These are phyloP conservation scores for Brenthis ino DNA, from an alignment of 2,888 invertebrate species.

Conservation along the genomic window DNA sequence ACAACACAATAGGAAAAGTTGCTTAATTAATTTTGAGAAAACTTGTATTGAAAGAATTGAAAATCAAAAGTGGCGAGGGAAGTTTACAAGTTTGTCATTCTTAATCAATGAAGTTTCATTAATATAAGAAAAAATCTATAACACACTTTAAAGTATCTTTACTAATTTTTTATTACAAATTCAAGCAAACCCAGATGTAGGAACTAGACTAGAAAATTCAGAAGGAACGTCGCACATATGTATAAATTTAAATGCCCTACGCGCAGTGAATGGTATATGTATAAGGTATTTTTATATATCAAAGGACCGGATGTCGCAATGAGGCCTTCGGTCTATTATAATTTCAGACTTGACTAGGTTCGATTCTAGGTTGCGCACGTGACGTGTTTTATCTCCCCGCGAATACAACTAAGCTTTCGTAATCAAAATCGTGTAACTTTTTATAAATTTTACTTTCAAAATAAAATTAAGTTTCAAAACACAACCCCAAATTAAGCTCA, in stretches of 20 bases:
- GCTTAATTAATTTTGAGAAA: too few relatives aligned
- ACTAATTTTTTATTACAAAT: too few relatives aligned
- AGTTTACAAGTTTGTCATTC: too few relatives aligned
- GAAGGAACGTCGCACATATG: constrained; percentile 32
- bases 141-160: too few relatives aligned
- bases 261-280: constrained; percentile 43
- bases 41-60: too few relatives aligned
- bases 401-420: neutral
- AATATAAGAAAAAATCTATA: too few relatives aligned
- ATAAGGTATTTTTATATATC: constrained; percentile 36
- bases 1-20: too few relatives aligned
- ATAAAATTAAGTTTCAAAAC: too few relatives aligned
- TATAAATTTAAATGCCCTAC: constrained; percentile 40
- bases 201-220: neutral
- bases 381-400: constrained; percentile 16
- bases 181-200: neutral
- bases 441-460: neutral
- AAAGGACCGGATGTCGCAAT: constrained; percentile 41
- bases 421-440: neutral
- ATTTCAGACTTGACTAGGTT: constrained; percentile 20
- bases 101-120: too few relatives aligned
- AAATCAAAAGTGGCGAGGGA: too few relatives aligned
- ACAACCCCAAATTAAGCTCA: too few relatives aligned
- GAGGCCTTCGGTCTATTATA: constrained; percentile 32
- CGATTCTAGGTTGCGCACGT: constrained; percentile 25